phyloP scores from a whole-genome alignment of 2,888 invertebrate species.

The Acrobasis repandana region DNA sequence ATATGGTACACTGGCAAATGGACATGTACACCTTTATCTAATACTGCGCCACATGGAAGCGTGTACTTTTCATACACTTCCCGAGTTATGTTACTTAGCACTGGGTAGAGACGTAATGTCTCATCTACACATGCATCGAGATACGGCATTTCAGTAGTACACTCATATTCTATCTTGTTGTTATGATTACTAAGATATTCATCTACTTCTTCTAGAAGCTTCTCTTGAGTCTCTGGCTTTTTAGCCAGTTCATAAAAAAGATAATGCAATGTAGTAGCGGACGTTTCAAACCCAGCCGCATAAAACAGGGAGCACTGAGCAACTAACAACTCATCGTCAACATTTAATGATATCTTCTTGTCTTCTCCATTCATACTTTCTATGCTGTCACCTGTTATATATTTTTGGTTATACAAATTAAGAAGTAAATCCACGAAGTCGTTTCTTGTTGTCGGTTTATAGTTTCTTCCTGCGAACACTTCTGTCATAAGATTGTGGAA shows the following conservation, averaged over 20 bases:
- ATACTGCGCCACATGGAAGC: slow-evolving; percentile 43
- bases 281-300: slow-evolving; percentile 60
- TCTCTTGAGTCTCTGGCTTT: slow-evolving; percentile 40
- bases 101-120: slow-evolving; percentile 55
- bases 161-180: slow-evolving; percentile 46
- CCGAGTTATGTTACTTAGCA: slow-evolving; percentile 47
- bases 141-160: slow-evolving; percentile 51
- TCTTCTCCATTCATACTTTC: slow-evolving; percentile 38
- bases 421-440: slow-evolving; percentile 58
- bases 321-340: slow-evolving; percentile 67
- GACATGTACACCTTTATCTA: slow-evolving; percentile 48
- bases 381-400: slow-evolving; percentile 47
- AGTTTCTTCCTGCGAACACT: slow-evolving; percentile 46
- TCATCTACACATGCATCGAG: slow-evolving; percentile 56
- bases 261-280: slow-evolving; percentile 46
- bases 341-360: slow-evolving; percentile 40
- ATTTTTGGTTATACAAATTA: slow-evolving; percentile 44
- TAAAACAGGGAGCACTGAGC: slow-evolving; percentile 79
- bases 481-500: slow-evolving; percentile 42
- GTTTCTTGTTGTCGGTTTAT: slow-evolving; percentile 44
- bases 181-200: slow-evolving; percentile 41
- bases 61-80: slow-evolving; percentile 53
- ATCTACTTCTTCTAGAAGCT: slow-evolving; percentile 49
- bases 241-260: slow-evolving; percentile 56
- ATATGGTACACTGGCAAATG: slow-evolving; percentile 53